Evolutionary conservation across 2,888 invertebrate species (phyloP).

Genomic region (Mythimna impura): DNA sequence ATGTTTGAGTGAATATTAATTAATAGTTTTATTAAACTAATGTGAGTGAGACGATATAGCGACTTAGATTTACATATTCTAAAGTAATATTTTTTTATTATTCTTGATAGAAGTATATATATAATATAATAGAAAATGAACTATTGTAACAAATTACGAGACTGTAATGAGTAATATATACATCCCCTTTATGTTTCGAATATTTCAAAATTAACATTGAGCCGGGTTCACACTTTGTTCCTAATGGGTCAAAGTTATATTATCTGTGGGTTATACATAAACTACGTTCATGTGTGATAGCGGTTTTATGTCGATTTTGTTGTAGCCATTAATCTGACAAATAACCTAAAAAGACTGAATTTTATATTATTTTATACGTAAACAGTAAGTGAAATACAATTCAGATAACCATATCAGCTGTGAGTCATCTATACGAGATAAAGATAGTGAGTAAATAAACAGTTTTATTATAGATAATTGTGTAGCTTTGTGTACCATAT

Average conservation of each 20-base stretch:
- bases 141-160: background rate
- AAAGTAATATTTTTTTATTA: too few species aligned
- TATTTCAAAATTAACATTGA: background rate
- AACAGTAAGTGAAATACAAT: conserved; percentile 62
- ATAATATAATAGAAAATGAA: too few species aligned
- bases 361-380: conserved; percentile 74
- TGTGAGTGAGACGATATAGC: too few species aligned
- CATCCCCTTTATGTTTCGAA: background rate
- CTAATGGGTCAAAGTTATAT: conserved; percentile 22
- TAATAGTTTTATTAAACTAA: too few species aligned
- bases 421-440: conserved; percentile 36
- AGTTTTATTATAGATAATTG: background rate
- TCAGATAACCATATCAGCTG: conserved; percentile 47
- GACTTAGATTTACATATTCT: too few species aligned
- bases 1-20: too few species aligned
- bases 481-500: conserved; percentile 12
- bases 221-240: conserved; percentile 4
- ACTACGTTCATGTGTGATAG: conserved; percentile 13
- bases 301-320: conserved; percentile 47
- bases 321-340: conserved; percentile 72
- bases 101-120: too few species aligned
- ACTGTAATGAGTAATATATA: background rate
- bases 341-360: conserved; percentile 85
- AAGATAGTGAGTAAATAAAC: conserved; percentile 55
- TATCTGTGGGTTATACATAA: conserved; percentile 26